Evolutionary conservation across 1,140 invertebrate genomes (phyloP).

Genomic region (Metaphire vulgaris): DNA sequence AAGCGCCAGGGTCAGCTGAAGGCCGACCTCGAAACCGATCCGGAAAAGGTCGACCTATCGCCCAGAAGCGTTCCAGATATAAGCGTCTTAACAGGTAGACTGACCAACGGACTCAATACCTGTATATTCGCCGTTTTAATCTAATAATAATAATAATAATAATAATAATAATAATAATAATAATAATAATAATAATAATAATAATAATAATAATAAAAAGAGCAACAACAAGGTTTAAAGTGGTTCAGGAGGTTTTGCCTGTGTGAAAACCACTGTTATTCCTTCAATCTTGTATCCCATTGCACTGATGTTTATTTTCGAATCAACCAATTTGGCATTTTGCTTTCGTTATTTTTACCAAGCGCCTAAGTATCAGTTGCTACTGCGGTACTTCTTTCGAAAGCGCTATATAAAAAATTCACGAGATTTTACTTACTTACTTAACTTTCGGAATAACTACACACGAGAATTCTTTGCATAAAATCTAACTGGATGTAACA

Average conservation of each 20-base stretch:
- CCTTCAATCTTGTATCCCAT: neutral
- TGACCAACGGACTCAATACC: too few relatives aligned
- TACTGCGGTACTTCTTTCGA: neutral
- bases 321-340: neutral
- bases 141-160: too few relatives aligned
- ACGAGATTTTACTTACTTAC: too few relatives aligned
- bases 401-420: too few relatives aligned
- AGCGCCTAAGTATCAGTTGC: neutral
- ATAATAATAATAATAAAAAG: neutral
- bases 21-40: constrained; percentile 87
- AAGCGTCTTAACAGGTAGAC: constrained; percentile 51
- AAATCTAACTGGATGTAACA: neutral
- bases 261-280: too few relatives aligned
- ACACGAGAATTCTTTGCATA: neutral
- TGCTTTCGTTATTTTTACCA: neutral
- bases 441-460: neutral
- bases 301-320: neutral
- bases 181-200: neutral
- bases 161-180: too few relatives aligned
- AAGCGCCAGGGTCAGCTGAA: constrained; percentile 88
- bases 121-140: too few relatives aligned
- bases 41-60: constrained; percentile 80
- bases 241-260: too few relatives aligned
- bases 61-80: constrained; percentile 91
- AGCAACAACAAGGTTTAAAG: neutral